Conservation (phyloP, 2,113 vertebrate species). For the cattle (Bos taurus) region ARS-UCD2.0 NC_037344.1:12817501-12818000, state of each 20-base stretch:
- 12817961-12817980: background rate
- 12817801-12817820: background rate
- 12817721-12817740: background rate
- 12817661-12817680: background rate
- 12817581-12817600: background rate
- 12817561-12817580: background rate
- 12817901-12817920: background rate
- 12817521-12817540: constrained; percentile 9
- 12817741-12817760: background rate
- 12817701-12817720: background rate
- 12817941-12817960: background rate
- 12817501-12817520: constrained; percentile 31
- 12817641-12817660: background rate
- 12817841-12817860: background rate
- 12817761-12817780: background rate
- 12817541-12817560: constrained; percentile 14
- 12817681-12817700: accelerated
- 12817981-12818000: background rate
- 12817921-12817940: background rate
- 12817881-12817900: background rate
- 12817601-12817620: background rate
- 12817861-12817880: background rate
- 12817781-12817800: background rate
- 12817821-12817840: background rate
- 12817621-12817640: background rate